Evolutionary conservation across 2,113 vertebrate species (phyloP), one percentile per base, ranked within the genome.

Genomic region (Erpornis zantholeuca): DNA sequence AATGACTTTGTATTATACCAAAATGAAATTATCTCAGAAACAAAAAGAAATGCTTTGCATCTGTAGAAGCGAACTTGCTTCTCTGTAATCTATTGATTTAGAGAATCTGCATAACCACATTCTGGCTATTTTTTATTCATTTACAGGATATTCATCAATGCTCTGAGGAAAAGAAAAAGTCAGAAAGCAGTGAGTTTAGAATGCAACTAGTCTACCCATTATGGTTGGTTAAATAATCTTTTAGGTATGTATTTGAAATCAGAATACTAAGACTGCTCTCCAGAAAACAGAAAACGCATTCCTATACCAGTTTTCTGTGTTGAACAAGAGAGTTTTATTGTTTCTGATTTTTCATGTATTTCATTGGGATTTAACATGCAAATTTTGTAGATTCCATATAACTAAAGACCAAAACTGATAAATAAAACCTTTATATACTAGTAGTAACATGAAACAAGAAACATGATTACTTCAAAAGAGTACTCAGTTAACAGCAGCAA

Each of bases 241-340:
- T 69, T 56, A 70, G 9, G 1, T 25, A 15, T 12, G 3, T n/a
- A 9, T 56, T 85, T 56, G 15, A 85, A 88, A 64, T 52, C 18
- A 70, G 27, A n/a, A 10, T 17, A 56, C 4, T 19, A 56, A 78
- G 12, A n/a, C 28, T 91, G 14, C 40, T 83, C 77, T 40, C 15
- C 23, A 47, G 45, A 50, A 38, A 10, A 64, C 11, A 64, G 38
- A 73, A 60, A 85, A 82, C 6, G 16, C 3, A 9, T 42, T 24
- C 1, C 10, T 50, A 3, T 38, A 56, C 8, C 31, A 35, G 4
- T 47, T 35, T 64, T 35, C 6, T 2, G 2, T 4, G 5, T 12
- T 20, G 17, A 79, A 59, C 8, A 4, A 45, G 21, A 44, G 4
- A 65, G 7, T 45, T 86, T 73, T 52, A 19, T 45, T 9, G 8